These are phyloP conservation scores for Eudemis profundana DNA, from an alignment of 2,888 invertebrate species.

Conservation along the genomic window DNA sequence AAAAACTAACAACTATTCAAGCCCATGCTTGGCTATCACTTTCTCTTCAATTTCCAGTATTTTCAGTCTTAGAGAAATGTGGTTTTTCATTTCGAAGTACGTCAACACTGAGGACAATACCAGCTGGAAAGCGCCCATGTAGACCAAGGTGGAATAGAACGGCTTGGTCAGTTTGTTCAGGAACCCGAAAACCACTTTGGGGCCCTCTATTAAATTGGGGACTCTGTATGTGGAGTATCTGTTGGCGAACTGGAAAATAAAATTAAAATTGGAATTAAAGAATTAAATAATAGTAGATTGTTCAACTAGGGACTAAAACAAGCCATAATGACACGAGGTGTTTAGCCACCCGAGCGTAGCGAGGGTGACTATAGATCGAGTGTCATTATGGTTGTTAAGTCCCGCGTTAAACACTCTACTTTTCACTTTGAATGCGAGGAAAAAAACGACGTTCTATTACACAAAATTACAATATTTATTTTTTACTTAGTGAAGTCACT, in stretches of 20 bases:
- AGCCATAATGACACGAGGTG: too few species aligned
- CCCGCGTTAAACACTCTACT: too few species aligned
- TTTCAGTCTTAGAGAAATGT: slow-evolving; percentile 69
- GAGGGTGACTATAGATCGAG: too few species aligned
- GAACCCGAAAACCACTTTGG: slow-evolving; percentile 81
- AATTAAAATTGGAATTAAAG: too few species aligned
- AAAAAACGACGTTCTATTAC: too few species aligned
- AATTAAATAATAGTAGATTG: too few species aligned
- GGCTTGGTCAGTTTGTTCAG: slow-evolving; percentile 83
- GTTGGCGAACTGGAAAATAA: slow-evolving; percentile 86
- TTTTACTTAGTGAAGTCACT: too few species aligned
- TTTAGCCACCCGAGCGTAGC: too few species aligned
- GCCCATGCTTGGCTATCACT: slow-evolving; percentile 50
- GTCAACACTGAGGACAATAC: slow-evolving; percentile 85
- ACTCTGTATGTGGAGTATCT: slow-evolving; percentile 86
- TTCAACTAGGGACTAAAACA: too few species aligned
- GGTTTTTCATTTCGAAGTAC: slow-evolving; percentile 85
- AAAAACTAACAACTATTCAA: slow-evolving; percentile 25
- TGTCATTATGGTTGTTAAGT: too few species aligned
- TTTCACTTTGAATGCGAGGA: too few species aligned
- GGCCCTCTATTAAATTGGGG: slow-evolving; percentile 86
- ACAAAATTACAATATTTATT: too few species aligned
- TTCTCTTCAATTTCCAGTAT: slow-evolving; percentile 69
- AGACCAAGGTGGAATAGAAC: slow-evolving; percentile 76
- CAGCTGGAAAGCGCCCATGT: slow-evolving; percentile 80